Base-by-base conservation (phyloP, 2,888 invertebrate species). In the Eupeodes luniger region DNA sequence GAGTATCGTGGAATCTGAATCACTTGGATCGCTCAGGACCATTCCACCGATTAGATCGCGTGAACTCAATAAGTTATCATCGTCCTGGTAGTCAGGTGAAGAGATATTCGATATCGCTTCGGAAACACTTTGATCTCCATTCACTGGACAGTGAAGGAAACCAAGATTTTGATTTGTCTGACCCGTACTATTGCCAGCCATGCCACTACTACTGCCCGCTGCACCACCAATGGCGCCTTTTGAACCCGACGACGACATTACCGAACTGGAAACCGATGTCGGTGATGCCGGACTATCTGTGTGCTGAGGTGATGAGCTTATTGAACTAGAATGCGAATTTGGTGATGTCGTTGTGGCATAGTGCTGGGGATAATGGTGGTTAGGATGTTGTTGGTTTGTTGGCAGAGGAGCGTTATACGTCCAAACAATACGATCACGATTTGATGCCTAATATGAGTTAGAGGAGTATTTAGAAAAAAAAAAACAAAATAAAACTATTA, bases 31-130 rank as follows among this genome's bases (percentile, higher is more conserved):
- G 92, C 97, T 97, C 91, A 97, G 95, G 92, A 96, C 97, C 97
- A 97, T 97, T 69, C 88, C 95, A 14, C 72, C 94, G 91, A 96
- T 96, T 92, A 96, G 95, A 93, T 97, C 97, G 90, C 96, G 95
- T 77, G 96, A 96, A 91, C 96, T 96, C 89, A 96, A 95, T 94
- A 97, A 96, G 90, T 96, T 96, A 94, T 97, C 97, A 92, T 97
- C 97, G 93, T 97, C 97, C 94, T 97, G 97, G 94, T 97, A 97
- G 94, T 97, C 97, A 57, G 97, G 97, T 94, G 97, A 97, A 90
- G 97, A 97, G 94, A 98, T 97, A 94, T 97, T 97, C 90, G 97
- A 97, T 91, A 97, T 96, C 74, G 97, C 97, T 94, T 97, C 97
- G 66, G 97, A 97, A 91, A 97, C 95, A 93, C 97, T 97, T 93